These are phyloP conservation scores for Lichenostomus cassidix DNA, from an alignment of 2,113 vertebrate genomes.

Conservation along the genomic window DNA sequence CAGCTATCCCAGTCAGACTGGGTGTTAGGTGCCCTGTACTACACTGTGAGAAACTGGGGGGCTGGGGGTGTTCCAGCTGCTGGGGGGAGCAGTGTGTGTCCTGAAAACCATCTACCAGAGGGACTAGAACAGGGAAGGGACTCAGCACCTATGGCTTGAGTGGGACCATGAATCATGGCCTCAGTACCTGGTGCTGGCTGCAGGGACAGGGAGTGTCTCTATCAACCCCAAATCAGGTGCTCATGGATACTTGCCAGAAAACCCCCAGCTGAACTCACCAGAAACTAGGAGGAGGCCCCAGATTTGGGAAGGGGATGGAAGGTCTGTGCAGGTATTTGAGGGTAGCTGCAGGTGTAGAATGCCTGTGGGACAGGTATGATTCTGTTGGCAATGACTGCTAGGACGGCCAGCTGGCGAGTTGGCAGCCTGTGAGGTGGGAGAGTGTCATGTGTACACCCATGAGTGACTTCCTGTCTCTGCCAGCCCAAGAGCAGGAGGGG, in stretches of 20 bases:
- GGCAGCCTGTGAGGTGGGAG: fast-evolving
- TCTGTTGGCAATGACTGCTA: background rate
- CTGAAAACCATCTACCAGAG: background rate
- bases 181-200: background rate
- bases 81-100: background rate
- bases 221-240: background rate
- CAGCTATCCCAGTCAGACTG: background rate
- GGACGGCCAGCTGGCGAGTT: fast-evolving
- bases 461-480: background rate
- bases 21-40: background rate
- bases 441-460: no score
- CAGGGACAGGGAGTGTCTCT: fast-evolving
- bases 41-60: background rate
- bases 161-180: background rate
- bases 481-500: background rate
- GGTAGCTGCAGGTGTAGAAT: background rate
- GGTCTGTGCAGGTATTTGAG: background rate
- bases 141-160: background rate
- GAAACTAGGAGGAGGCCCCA: fast-evolving
- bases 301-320: background rate
- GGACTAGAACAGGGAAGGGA: background rate
- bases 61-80: background rate
- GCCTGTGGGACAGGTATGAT: fast-evolving
- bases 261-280: background rate
- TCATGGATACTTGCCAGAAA: background rate